Evolutionary conservation across 2,888 invertebrate species (phyloP), one percentile per base, ranked within the genome.

Genomic region (Eugnorisma glareosa): DNA sequence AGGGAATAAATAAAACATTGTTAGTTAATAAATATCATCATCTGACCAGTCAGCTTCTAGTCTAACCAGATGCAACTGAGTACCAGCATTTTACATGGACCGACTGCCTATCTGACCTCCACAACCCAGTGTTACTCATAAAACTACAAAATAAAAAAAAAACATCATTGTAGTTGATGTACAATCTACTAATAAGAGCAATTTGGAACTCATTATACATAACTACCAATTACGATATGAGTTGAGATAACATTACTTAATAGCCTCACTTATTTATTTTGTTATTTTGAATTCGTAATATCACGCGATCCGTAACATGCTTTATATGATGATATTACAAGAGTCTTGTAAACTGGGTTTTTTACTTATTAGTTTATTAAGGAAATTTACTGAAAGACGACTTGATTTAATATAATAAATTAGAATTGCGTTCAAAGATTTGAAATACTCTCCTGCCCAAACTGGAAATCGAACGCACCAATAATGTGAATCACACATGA

Each of bases 151-250:
- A 15, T 28, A 48, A 59, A 35, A 24, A 67, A 24, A 51, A 21
- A 13, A 63, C 15, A n/a, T 18, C 13, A 59, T 66, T 31, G 7
- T 68, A 48, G 24, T 54, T 43, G 35, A 67, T 35, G 10, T 73
- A 54, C 48, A 54, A 71, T 84, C 35, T 81, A 57, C 31, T 69
- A 81, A 84, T 71, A 45, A 59, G 35, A 82, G 35, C 72, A 84
- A 84, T 82, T 78, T 81, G 24, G 11, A 51, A 59, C 70, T 73
- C 28, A 64, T 79, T 71, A 59, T 51, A 73, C n/a, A 35, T 77
- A 78, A 78, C 64, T 31, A 78, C 78, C 57, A 59, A 77, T 67
- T 72, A 72, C 28, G 51, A 51, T 72, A 71, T 35, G 61, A 64
- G 35, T 71, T 28, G 18, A 54, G 15, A 31, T 69, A 69, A 72